Evolutionary conservation across 2,888 invertebrate genomes (phyloP).

Genomic region (Thecophora atra): DNA sequence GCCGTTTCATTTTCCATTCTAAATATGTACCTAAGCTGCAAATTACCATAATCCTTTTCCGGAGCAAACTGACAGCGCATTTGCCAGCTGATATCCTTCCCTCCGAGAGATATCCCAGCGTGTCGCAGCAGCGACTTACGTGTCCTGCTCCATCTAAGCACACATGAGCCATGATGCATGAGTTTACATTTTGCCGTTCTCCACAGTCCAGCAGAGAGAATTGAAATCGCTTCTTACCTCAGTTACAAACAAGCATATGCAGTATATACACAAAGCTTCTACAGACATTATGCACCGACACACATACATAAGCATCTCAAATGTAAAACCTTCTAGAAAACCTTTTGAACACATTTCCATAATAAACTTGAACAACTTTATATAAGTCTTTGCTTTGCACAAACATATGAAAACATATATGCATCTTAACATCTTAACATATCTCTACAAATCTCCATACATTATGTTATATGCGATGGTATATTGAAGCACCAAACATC

Average conservation of each 20-base stretch:
- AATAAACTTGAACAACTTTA: too few species aligned
- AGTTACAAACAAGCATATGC: neutral
- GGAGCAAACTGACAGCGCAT: constrained; percentile 44
- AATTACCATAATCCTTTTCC: constrained; percentile 48
- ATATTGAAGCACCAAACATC: neutral
- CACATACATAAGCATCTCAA: neutral
- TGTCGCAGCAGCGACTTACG: constrained; percentile 22
- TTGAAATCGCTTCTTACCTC: constrained; percentile 17
- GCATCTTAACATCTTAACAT: too few species aligned
- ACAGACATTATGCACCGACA: neutral
- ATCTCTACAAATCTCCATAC: neutral
- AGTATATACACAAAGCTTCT: neutral
- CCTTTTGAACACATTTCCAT: neutral
- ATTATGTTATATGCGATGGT: neutral
- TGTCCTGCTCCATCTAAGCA: constrained; percentile 28
- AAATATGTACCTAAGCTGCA: constrained; percentile 45
- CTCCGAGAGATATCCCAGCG: constrained; percentile 20
- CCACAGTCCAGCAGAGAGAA: constrained; percentile 1
- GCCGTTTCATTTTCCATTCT: neutral
- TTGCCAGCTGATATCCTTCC: constrained; percentile 35
- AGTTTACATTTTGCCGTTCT: constrained; percentile 8
- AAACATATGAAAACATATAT: too few species aligned
- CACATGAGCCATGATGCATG: constrained; percentile 31
- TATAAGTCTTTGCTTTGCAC: too few species aligned
- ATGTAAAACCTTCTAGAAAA: neutral